A percentile compares a stretch with the other conserved stretches of the same genome.
phyloP scores from a whole-genome alignment of 2,797 vertebrate species.

The Scleropages formosus region DNA sequence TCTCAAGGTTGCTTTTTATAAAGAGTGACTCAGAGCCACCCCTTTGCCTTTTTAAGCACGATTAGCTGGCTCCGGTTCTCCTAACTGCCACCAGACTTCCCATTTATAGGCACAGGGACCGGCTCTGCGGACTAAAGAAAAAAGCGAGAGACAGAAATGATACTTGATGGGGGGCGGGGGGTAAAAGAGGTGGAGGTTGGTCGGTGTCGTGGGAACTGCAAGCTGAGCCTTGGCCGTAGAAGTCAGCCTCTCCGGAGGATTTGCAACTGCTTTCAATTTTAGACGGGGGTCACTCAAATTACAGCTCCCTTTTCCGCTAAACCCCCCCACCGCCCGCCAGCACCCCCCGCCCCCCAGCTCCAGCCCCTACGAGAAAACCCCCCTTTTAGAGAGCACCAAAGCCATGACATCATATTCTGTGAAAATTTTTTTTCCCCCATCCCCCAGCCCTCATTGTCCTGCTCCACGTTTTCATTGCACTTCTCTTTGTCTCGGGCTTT shows the following conservation, averaged over 20 bases:
- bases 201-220: slow-evolving; percentile 57
- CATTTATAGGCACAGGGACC: slow-evolving; percentile 55
- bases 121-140: slow-evolving; percentile 33
- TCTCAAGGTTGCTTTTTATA: slow-evolving; percentile 57
- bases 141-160: slow-evolving; percentile 29
- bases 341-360: slow-evolving; percentile 23
- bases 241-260: slow-evolving; percentile 45
- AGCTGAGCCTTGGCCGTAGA: slow-evolving; percentile 47
- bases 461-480: not conserved
- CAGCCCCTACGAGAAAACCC: slow-evolving; percentile 19
- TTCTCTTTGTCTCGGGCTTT: slow-evolving; percentile 20
- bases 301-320: slow-evolving; percentile 46
- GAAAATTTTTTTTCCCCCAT: slow-evolving; percentile 19
- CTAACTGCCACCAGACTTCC: slow-evolving; percentile 53
- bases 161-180: not conserved
- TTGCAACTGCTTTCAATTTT: slow-evolving; percentile 64
- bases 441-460: not conserved
- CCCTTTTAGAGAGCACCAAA: slow-evolving; percentile 44
- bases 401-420: slow-evolving; percentile 51
- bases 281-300: slow-evolving; percentile 57
- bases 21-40: slow-evolving; percentile 36
- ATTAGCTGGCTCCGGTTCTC: slow-evolving; percentile 36
- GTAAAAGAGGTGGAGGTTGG: slow-evolving; percentile 49
- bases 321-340: slow-evolving; percentile 26
- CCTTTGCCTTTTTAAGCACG: slow-evolving; percentile 59